Percentiles rank a stretch among this genome's conserved stretches.
These are phyloP conservation scores for Thunnus maccoyii DNA, from an alignment of 2,113 vertebrate species.

Conservation along the genomic window DNA sequence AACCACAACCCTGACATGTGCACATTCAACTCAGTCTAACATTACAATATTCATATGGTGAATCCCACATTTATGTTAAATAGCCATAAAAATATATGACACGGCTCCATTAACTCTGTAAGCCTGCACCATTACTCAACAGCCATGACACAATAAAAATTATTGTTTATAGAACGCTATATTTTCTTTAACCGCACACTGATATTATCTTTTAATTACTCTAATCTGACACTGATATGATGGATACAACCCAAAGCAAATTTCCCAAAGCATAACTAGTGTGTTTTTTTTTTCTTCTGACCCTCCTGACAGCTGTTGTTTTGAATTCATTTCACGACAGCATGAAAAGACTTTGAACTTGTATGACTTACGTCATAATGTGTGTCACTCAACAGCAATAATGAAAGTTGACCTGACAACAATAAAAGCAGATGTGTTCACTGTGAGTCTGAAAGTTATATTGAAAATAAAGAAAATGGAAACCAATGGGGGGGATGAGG, in stretches of 20 bases:
- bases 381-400: not conserved
- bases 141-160: conserved; percentile 3
- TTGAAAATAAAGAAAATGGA: no score
- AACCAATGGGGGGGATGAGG: no score
- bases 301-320: not conserved
- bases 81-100: not conserved
- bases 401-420: not conserved
- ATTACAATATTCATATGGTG: not conserved
- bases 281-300: no score
- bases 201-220: not conserved
- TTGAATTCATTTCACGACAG: not conserved
- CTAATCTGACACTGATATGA: not conserved
- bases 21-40: not conserved
- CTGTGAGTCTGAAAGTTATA: no score
- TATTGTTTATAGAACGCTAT: not conserved
- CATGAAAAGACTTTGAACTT: not conserved
- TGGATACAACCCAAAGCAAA: not conserved
- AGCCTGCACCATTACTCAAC: not conserved
- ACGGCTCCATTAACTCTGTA: conserved; percentile 8
- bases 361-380: not conserved
- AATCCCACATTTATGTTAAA: conserved; percentile 1
- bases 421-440: no score
- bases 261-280: no score
- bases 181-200: conserved; percentile 8
- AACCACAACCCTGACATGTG: not conserved